Base-by-base conservation (phyloP, 2,888 invertebrate species). In the Vanessa cardui region DNA sequence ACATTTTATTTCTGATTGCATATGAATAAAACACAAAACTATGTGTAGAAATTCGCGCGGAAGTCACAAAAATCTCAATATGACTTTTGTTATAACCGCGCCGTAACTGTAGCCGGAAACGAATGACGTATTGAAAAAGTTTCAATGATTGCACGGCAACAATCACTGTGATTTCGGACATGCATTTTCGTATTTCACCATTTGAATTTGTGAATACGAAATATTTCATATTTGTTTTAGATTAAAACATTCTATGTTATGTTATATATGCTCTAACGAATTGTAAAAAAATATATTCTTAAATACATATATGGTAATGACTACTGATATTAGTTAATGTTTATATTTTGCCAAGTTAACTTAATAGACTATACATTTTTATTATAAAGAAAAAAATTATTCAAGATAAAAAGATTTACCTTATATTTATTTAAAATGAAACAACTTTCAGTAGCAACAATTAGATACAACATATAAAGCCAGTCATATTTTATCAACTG, bases 121-220 rank as follows among this genome's bases (percentile, higher is more conserved):
- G 79, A 74, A 76, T 72, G 73, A 68, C 67, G 70, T 79, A 83
- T 84, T 81, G 80, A 82, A 85, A 84, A 84, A 83, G 79, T 83
- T 83, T 82, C 78, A 82, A 83, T 83, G 81, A 83, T 83, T 80
- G 78, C 72, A 73, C 39, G 16, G 75, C 73, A 74, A 73, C 69
- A 71, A 70, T 71, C 75, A 73, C 72, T 72, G 76, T 73, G 79
- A 78, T 81, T 79, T 80, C 78, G 21, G 77, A 77, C 78, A 81
- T 80, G 80, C 72, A 72, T 70, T 52, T n/a, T 50, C 12, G 21
- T 61, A 61, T 39, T 62, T 26, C 7, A 54, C n/a, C 20, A 33
- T 39, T 39, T 39, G 31, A 31, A 33, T 26, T 52, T 15, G 26
- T 52, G 52, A 52, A 52, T 26, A 26, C 15, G 21, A 52, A 26